Conservation (phyloP, 2,797 vertebrate genomes). For the Periophthalmus magnuspinnatus region DNA sequence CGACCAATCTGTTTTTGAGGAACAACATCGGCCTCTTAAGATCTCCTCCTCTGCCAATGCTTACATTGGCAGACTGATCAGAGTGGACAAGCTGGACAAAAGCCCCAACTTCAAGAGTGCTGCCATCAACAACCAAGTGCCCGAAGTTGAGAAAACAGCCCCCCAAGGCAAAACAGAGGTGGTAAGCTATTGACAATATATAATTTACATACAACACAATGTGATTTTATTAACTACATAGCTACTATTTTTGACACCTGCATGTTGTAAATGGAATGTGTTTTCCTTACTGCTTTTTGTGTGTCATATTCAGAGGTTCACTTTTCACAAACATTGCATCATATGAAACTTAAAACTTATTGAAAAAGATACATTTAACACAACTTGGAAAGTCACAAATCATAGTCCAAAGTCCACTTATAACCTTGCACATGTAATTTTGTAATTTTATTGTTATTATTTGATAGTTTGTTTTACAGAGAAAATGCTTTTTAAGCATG, state of each 20-base stretch:
- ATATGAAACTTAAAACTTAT: constrained; percentile 9
- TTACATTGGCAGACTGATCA: constrained; percentile 91
- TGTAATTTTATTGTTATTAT: not conserved
- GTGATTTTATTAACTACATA: not conserved
- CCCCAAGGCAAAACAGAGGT: constrained; percentile 74
- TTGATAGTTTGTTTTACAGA: not conserved
- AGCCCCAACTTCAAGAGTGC: constrained; percentile 70
- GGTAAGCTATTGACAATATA: constrained; percentile 56
- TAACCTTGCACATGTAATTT: not conserved
- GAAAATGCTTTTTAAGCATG: not conserved
- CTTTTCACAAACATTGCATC: constrained; percentile 16
- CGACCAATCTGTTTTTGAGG: constrained; percentile 68
- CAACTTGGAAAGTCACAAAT: not conserved
- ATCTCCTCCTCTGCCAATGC: constrained; percentile 70
- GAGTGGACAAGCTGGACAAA: constrained; percentile 90
- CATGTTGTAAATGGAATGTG: not conserved
- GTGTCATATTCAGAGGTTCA: constrained; percentile 6
- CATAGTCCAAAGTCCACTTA: not conserved
- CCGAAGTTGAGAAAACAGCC: constrained; percentile 76
- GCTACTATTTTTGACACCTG: not conserved
- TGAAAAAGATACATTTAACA: not conserved
- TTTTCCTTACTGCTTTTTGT: not conserved
- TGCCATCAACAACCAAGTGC: constrained; percentile 47
- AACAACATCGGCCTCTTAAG: constrained; percentile 68
- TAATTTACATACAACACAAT: not conserved